These are phyloP conservation scores for Suricata suricatta DNA, from an alignment of 2,113 vertebrate species.

Conservation along the genomic window DNA sequence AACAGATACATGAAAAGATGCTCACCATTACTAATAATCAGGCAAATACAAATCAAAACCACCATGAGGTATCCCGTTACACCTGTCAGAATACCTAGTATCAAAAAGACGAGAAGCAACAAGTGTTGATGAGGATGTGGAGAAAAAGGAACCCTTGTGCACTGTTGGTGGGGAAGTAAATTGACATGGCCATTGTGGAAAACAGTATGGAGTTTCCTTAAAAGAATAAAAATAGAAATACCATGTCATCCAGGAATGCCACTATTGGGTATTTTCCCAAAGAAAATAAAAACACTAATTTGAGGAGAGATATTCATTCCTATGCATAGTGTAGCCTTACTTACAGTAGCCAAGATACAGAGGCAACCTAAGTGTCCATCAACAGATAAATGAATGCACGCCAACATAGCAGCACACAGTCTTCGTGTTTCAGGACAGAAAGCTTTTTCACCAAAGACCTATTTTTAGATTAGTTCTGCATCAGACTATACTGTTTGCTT, in stretches of 20 bases:
- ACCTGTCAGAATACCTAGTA: background rate
- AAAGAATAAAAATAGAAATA: background rate
- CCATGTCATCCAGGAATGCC: background rate
- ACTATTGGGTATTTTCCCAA: background rate
- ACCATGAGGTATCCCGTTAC: background rate
- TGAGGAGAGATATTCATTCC: no score
- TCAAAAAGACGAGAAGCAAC: background rate
- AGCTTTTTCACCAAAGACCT: background rate
- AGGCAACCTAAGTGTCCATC: background rate
- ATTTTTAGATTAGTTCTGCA: slow-evolving; percentile 52
- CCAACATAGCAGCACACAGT: background rate
- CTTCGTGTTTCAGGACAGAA: background rate
- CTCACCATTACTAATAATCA: background rate
- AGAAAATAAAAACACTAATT: background rate
- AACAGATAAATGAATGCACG: background rate
- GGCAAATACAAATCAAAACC: background rate
- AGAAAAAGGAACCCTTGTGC: background rate
- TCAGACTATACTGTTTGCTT: background rate
- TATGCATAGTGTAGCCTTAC: background rate
- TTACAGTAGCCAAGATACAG: background rate
- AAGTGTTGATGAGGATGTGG: background rate
- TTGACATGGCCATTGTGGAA: background rate
- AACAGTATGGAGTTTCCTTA: background rate
- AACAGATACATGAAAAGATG: background rate
- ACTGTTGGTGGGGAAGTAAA: background rate